Percentiles rank a stretch among this genome's conserved stretches.
phyloP scores from a whole-genome alignment of 2,113 vertebrate genomes.

The Elanoides forficatus region DNA sequence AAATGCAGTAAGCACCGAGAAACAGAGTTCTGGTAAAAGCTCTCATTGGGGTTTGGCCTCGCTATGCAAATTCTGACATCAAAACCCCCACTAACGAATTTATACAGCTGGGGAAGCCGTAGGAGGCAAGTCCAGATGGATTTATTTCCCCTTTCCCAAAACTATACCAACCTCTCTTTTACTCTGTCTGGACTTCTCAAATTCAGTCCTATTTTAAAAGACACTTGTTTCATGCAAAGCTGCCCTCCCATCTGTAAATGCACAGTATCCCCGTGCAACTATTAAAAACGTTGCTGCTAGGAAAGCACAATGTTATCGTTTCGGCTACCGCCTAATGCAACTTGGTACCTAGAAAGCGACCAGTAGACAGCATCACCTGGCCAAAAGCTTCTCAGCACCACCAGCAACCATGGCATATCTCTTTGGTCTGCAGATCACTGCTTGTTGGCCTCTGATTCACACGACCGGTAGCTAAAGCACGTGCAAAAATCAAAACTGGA shows the following conservation, averaged over 20 bases:
- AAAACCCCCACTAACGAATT: not conserved
- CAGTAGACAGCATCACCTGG: not conserved
- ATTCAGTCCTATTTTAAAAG: not conserved
- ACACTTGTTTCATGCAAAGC: not conserved
- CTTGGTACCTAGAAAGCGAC: not conserved
- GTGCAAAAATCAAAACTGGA: not conserved
- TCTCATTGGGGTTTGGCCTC: not conserved
- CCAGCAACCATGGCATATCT: not conserved
- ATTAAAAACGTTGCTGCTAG: not conserved
- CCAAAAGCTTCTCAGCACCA: not conserved
- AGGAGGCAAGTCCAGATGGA: not conserved
- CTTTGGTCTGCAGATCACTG: not conserved
- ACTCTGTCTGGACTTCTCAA: not conserved
- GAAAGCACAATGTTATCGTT: fast-evolving
- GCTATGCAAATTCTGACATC: not conserved
- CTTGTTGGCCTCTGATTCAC: not conserved
- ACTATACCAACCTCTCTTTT: not conserved
- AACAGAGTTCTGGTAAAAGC: not conserved
- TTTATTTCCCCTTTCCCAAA: not conserved
- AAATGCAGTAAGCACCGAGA: not conserved
- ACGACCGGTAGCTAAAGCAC: fast-evolving
- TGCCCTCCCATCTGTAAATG: not conserved
- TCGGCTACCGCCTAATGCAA: not conserved
- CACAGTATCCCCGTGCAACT: not conserved
- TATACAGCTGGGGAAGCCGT: not conserved